A percentile compares a stretch with the other conserved stretches of the same genome.
These are phyloP conservation scores for Danaus plexippus DNA, from an alignment of 1,140 invertebrate species.

Conservation along the genomic window DNA sequence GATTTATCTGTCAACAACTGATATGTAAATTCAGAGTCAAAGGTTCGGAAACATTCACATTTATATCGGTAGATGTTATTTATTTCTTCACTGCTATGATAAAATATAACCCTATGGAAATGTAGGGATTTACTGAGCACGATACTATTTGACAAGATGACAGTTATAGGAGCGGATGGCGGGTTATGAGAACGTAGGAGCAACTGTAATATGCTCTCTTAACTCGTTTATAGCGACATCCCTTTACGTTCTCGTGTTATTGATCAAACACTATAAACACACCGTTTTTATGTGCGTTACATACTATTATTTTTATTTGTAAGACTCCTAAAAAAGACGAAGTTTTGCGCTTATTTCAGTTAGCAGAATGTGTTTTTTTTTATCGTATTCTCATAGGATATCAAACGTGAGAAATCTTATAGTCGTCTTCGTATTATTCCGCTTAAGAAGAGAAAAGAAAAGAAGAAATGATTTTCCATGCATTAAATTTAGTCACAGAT, in stretches of 20 bases:
- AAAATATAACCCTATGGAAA: slow-evolving; percentile 66
- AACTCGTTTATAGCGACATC: slow-evolving; percentile 48
- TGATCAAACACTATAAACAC: slow-evolving; percentile 8
- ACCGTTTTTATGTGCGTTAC: slow-evolving; percentile 11
- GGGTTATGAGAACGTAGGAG: slow-evolving; percentile 30
- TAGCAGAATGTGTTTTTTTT: too few species aligned
- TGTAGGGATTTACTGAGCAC: slow-evolving; percentile 52
- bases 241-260: slow-evolving; percentile 14
- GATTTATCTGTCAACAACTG: slow-evolving; percentile 65
- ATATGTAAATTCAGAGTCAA: slow-evolving; percentile 66
- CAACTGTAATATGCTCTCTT: slow-evolving; percentile 32
- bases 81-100: slow-evolving; percentile 62
- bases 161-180: slow-evolving; percentile 52
- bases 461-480: too few species aligned
- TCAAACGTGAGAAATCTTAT: too few species aligned
- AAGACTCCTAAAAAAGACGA: too few species aligned
- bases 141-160: slow-evolving; percentile 64
- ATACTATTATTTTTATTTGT: too few species aligned
- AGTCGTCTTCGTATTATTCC: too few species aligned
- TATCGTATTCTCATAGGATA: too few species aligned
- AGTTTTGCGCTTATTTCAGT: too few species aligned
- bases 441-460: too few species aligned
- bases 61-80: slow-evolving; percentile 62
- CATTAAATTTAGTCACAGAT: too few species aligned
- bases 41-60: slow-evolving; percentile 59